Evolutionary conservation across 2,797 vertebrate genomes (phyloP).

Genomic region (Pipistrellus pygmaeus): DNA sequence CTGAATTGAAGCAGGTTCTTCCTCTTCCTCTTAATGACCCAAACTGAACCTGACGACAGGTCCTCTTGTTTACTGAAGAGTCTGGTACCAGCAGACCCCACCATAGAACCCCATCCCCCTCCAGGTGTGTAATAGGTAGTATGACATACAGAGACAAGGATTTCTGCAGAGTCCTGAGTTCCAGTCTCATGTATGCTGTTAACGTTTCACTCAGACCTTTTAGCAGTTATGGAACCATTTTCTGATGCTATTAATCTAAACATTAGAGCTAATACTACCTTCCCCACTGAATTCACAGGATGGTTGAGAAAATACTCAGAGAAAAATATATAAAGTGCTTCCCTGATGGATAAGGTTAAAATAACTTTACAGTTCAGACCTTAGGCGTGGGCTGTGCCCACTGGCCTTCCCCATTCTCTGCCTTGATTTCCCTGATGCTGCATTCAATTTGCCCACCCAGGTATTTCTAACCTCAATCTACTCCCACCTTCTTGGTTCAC

Average conservation of each 20-base stretch:
- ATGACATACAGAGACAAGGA: background rate
- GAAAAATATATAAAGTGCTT: background rate
- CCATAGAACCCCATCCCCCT: background rate
- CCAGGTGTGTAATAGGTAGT: background rate
- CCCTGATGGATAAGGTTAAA: background rate
- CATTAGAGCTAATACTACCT: background rate
- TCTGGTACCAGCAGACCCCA: background rate
- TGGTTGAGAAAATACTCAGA: background rate
- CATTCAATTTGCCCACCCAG: background rate
- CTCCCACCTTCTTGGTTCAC: background rate
- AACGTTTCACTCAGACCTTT: background rate
- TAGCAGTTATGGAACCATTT: background rate
- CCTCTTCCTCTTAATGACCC: background rate
- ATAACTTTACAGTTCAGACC: background rate
- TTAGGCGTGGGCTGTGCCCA: background rate
- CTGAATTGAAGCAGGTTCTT: background rate
- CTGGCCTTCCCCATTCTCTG: background rate
- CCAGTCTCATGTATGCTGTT: background rate
- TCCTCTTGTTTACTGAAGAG: background rate
- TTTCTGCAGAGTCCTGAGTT: background rate
- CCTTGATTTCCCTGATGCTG: background rate
- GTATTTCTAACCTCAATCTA: background rate
- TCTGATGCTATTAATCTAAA: slow-evolving; percentile 16
- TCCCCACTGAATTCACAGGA: background rate
- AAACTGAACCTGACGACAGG: background rate